Evolutionary conservation across 53 echinoderm and acorn worm genomes (phyloP).

Genomic region (Actinopyga echinites): DNA sequence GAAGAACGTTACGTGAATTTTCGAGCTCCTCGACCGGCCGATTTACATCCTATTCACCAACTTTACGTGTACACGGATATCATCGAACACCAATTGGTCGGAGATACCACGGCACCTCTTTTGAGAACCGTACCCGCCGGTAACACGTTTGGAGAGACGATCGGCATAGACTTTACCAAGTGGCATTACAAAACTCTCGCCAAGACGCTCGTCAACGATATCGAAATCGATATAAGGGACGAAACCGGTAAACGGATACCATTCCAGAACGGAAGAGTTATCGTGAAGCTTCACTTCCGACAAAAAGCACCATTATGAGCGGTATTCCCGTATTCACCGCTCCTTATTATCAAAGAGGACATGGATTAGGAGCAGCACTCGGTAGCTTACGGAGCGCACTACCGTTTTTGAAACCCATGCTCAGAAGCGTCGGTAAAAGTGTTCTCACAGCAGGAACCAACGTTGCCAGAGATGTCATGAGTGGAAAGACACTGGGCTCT

Average conservation of each 20-base stretch:
- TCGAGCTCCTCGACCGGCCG: not conserved
- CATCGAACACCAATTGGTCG: conserved; percentile 56
- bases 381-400: conserved; percentile 58
- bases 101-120: conserved; percentile 65
- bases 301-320: conserved; percentile 2
- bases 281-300: conserved; percentile 71
- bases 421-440: not conserved
- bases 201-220: conserved; percentile 46
- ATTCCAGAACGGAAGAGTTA: conserved; percentile 33
- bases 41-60: not conserved
- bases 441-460: too few species aligned
- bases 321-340: not conserved
- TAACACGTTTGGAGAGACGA: conserved; percentile 3
- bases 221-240: conserved; percentile 72
- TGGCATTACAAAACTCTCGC: conserved; percentile 63
- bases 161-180: conserved; percentile 29
- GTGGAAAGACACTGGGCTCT: too few species aligned
- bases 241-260: not conserved
- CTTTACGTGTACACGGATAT: not conserved
- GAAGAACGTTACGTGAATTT: not conserved
- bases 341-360: conserved; percentile 23
- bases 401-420: conserved; percentile 53
- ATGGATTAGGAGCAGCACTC: conserved; percentile 61
- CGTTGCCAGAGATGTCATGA: too few species aligned
- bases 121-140: conserved; percentile 51